These are phyloP conservation scores for Bombus cullumanus DNA, from an alignment of 1,140 invertebrate species.

Conservation along the genomic window DNA sequence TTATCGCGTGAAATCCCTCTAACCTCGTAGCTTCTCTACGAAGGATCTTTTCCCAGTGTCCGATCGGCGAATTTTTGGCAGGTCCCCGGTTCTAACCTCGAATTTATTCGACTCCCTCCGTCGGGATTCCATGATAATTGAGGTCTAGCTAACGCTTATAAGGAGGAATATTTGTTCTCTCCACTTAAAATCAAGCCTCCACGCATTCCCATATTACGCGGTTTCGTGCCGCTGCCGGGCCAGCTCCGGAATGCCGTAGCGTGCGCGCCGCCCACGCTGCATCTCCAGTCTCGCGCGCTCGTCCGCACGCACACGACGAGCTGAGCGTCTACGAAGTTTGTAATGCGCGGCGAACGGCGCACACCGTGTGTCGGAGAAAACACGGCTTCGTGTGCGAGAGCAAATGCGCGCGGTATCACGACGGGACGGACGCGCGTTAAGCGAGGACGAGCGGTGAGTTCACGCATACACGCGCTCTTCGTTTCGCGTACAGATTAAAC, in stretches of 20 bases:
- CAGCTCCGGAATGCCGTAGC: constrained; percentile 66
- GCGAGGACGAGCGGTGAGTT: constrained; percentile 36
- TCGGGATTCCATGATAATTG: constrained; percentile 73
- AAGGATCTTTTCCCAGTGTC: constrained; percentile 33
- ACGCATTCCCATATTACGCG: constrained; percentile 73
- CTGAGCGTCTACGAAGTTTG: not conserved
- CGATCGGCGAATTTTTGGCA: constrained; percentile 27
- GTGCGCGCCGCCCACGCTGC: constrained; percentile 72
- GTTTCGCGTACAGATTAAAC: constrained; percentile 78
- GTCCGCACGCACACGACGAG: constrained; percentile 57
- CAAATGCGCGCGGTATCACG: constrained; percentile 2
- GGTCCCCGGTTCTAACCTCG: constrained; percentile 50
- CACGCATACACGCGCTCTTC: constrained; percentile 74
- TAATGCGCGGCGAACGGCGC: not conserved
- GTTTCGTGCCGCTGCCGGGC: constrained; percentile 57
- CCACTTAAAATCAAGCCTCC: constrained; percentile 69
- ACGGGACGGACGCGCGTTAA: constrained; percentile 11
- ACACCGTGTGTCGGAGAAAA: not conserved
- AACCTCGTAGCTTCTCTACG: too few species aligned
- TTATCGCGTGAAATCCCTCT: not conserved
- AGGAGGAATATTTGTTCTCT: constrained; percentile 71
- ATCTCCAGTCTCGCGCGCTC: constrained; percentile 28
- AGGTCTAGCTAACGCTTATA: constrained; percentile 58
- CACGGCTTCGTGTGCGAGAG: not conserved
- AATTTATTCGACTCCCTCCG: constrained; percentile 61